phyloP scores from a whole-genome alignment of 2,113 vertebrate species.

The Pterocles burchelli region DNA sequence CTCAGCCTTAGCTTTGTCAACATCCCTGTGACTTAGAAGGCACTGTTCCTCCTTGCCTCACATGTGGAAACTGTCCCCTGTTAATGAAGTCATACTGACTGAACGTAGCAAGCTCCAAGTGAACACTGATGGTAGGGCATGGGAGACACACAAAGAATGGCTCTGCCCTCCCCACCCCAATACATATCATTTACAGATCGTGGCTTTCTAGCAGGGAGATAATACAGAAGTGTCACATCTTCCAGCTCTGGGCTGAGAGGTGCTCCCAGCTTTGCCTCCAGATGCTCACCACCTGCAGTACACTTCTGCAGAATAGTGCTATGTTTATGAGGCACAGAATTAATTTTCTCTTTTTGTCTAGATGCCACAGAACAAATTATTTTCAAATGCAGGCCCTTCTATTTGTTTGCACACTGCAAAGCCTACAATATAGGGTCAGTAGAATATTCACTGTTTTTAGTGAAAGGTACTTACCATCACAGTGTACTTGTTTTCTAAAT shows the following conservation, averaged over 20 bases:
- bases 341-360: not conserved
- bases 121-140: not conserved
- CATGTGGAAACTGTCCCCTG: constrained; percentile 56
- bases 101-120: not conserved
- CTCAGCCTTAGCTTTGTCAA: constrained; percentile 58
- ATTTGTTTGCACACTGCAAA: not conserved
- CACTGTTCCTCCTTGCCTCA: constrained; percentile 43
- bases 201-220: not conserved
- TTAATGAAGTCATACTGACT: constrained; percentile 66
- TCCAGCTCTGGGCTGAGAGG: not conserved
- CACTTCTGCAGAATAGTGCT: not conserved
- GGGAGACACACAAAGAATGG: not conserved
- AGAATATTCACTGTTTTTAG: not conserved
- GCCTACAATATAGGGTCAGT: not conserved
- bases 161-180: not conserved
- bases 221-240: not conserved
- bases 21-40: constrained; percentile 51
- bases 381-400: not conserved
- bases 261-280: not conserved
- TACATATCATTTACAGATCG: not conserved
- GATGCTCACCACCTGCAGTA: not conserved
- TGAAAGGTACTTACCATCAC: not conserved
- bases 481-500: not conserved
- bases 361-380: not conserved
- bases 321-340: not conserved